Percentiles rank a stretch among this genome's conserved stretches.
phyloP scores from a whole-genome alignment of 2,888 invertebrate species.

The Rhaphigaster nebulosa region DNA sequence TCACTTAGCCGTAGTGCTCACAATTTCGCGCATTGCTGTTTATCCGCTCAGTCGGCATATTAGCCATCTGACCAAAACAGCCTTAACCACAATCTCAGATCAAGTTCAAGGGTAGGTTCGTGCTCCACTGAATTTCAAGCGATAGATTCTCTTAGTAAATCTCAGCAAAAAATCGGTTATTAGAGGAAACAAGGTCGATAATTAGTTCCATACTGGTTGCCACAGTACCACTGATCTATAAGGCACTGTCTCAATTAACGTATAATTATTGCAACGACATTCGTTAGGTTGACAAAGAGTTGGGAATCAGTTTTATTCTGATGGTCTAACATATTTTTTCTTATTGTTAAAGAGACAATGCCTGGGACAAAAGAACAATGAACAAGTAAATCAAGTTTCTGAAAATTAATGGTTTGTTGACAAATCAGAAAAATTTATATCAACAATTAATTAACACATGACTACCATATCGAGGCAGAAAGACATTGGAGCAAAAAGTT shows the following conservation, averaged over 20 bases:
- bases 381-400: not conserved
- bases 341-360: not conserved
- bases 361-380: not conserved
- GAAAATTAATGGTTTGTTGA: too few species aligned
- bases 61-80: slow-evolving; percentile 7
- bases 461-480: too few species aligned
- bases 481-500: too few species aligned
- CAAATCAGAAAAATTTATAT: too few species aligned
- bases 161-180: not conserved
- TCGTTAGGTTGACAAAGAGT: not conserved
- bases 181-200: not conserved
- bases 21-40: too few species aligned
- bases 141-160: not conserved
- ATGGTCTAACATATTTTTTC: not conserved
- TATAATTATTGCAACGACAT: not conserved
- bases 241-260: not conserved
- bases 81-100: not conserved
- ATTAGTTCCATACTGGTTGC: slow-evolving; percentile 5
- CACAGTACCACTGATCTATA: not conserved
- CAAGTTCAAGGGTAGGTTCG: not conserved
- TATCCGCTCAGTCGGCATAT: not conserved
- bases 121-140: not conserved
- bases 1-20: too few species aligned
- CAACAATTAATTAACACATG: too few species aligned
- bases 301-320: not conserved